phyloP scores from a whole-genome alignment of 2,888 invertebrate genomes.

The Torymus aiolomorphi region DNA sequence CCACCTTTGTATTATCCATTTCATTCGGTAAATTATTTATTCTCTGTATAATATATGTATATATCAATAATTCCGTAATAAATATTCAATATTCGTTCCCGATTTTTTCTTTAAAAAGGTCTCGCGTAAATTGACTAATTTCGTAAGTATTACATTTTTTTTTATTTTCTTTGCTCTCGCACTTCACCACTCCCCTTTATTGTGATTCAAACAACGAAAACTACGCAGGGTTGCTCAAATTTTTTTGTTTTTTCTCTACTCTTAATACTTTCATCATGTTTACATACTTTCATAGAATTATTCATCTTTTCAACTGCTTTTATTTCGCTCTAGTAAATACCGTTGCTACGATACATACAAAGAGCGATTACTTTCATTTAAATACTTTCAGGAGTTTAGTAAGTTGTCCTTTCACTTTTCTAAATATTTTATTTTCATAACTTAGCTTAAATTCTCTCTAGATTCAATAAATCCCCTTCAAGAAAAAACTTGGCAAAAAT shows the following conservation, averaged over 20 bases:
- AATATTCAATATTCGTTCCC: slow-evolving; percentile 57
- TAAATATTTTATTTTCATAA: slow-evolving; percentile 50
- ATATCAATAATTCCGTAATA: slow-evolving; percentile 59
- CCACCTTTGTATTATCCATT: slow-evolving; percentile 18
- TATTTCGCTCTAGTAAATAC: slow-evolving; percentile 14
- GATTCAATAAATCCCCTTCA: slow-evolving; percentile 39
- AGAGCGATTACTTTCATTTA: slow-evolving; percentile 63
- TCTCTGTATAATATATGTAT: slow-evolving; percentile 57
- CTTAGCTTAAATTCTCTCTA: slow-evolving; percentile 47
- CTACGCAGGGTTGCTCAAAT: slow-evolving; percentile 55
- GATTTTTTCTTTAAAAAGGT: slow-evolving; percentile 67
- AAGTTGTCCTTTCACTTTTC: slow-evolving; percentile 17
- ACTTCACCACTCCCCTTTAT: not conserved
- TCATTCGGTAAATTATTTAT: slow-evolving; percentile 53
- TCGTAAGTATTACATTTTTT: slow-evolving; percentile 60
- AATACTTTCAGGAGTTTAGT: slow-evolving; percentile 67
- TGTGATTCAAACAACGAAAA: slow-evolving; percentile 57
- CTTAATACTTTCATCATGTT: slow-evolving; percentile 40
- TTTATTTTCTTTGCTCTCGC: slow-evolving; percentile 7
- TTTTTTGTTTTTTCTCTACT: slow-evolving; percentile 27
- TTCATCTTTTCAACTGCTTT: slow-evolving; percentile 10
- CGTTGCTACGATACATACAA: slow-evolving; percentile 8
- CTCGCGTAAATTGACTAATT: slow-evolving; percentile 74
- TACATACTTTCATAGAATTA: slow-evolving; percentile 49
- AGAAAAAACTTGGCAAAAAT: slow-evolving; percentile 35